Evolutionary conservation across 2,113 vertebrate genomes (phyloP), one percentile per base, ranked within the genome.

Genomic region (Syngnathus typhle): DNA sequence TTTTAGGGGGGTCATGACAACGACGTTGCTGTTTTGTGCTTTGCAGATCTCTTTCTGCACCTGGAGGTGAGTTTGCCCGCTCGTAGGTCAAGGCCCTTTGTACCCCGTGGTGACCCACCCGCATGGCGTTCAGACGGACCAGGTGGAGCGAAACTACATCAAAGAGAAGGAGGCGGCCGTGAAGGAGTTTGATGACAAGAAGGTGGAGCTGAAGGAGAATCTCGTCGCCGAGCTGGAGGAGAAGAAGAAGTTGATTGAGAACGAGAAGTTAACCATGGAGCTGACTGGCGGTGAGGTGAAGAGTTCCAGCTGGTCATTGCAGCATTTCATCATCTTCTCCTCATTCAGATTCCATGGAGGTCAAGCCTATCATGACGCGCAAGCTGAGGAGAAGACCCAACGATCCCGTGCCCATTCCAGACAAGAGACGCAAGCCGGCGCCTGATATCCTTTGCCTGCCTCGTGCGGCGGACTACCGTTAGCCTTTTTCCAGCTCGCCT

Each of bases 181-280:
- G 73, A 99, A 99, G 78, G 97, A 99, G 78, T 99, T 99, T 82
- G 97, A 99, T 66, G 97, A 99, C 84, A 98, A 98, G 88, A 99
- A 99, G 84, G 94, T 99, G 38, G 97, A 98, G 62, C 91, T 99
- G 70, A 99, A 99, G 84, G 97, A 99, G 82, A 99, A 95, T 71
- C 74, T 98, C 73, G 96, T 99, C 60, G 96, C 95, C 0, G 97
- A 99, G 77, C 81, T 99, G 72, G 97, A 99, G 81, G 97, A 99
- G 87, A 98, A 99, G 74, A 98, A 98, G 82, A 99, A 99, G 85
- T 98, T 99, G 96, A 98, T 99, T 4, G 97, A 99, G 85, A 99
- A 96, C 19, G 97, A 99, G 75, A 98, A 98, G 79, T 82, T 99
- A 70, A 98, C 97, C 16, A 98, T 99, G 96, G 97, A 99, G 82